Evolutionary conservation across 2,888 invertebrate species (phyloP), one percentile per base, ranked within the genome.

Genomic region (Gandaritis pyraliata): DNA sequence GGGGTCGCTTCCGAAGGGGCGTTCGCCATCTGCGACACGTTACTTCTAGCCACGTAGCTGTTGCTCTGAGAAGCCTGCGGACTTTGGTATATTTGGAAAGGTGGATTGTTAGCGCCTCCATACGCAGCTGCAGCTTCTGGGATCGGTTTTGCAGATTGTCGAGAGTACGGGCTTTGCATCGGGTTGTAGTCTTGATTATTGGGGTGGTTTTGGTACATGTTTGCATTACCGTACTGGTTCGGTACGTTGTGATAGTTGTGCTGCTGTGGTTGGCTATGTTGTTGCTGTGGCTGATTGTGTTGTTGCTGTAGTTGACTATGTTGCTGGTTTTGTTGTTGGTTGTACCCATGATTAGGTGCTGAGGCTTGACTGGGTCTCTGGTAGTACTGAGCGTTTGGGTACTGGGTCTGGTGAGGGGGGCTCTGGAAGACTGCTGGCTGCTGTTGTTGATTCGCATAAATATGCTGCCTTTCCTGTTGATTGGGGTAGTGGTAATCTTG

Each of bases 31-130:
- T 80, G 82, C 29, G 74, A 67, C 15, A 74, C 61, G 64, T 80
- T 67, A 70, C 77, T 83, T 58, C 81, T 77, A 65, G 61, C 56
- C n/a, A 61, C 61, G 33, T 66, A 71, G 43, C 81, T 85, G 72
- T 74, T 85, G 69, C 75, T 83, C 65, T 86, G 87, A 47, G 80
- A 58, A 61, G 78, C 70, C 61, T 88, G 88, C 43, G 90, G 91
- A 71, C 90, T 90, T 81, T 90, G 90, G 72, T 90, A 90, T 65
- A 90, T 83, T 77, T 90, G 90, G 73, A 88, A 91, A 6, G 81
- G 74, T 64, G 82, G 86, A 66, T 82, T 86, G 47, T 71, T 85
- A 36, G 77, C 64, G 51, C 76, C 69, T 10, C 76, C 82, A 72
- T 87, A 90, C 1, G 72, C 80, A 49, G 74, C 66, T 49, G 83